These are phyloP conservation scores for Stenchaetothrips biformis DNA, from an alignment of 2,888 invertebrate species.

Conservation along the genomic window DNA sequence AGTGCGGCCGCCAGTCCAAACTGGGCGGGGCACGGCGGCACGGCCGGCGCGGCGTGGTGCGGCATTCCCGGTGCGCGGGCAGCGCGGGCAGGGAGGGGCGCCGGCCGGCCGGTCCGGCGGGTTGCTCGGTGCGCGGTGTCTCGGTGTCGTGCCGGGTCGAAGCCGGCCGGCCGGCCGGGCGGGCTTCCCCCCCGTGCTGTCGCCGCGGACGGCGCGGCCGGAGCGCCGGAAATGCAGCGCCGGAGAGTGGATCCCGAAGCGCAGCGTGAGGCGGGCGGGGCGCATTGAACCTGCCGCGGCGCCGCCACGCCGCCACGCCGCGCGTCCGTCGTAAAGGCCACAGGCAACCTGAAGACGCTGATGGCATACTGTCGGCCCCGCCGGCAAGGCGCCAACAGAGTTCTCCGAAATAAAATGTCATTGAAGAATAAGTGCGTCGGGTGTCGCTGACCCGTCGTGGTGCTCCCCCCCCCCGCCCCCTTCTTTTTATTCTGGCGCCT, in stretches of 20 bases:
- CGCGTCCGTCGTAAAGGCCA: background rate
- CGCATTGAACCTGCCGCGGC: conserved; percentile 4
- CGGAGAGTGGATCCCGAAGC: background rate
- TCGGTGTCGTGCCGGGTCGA: too few relatives aligned
- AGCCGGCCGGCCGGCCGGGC: too few relatives aligned
- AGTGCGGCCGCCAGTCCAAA: background rate
- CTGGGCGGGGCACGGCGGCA: background rate
- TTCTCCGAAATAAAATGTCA: conserved; percentile 9
- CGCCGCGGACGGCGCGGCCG: too few relatives aligned
- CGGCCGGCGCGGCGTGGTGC: background rate
- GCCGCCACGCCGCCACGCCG: background rate
- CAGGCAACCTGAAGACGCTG: background rate
- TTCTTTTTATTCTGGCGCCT: background rate
- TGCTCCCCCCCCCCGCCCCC: background rate
- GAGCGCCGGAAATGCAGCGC: too few relatives aligned
- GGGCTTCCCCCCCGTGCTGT: too few relatives aligned
- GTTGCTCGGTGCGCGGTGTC: too few relatives aligned
- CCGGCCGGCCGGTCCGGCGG: too few relatives aligned
- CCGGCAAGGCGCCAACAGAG: background rate
- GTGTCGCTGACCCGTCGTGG: background rate
- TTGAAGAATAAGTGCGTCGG: background rate
- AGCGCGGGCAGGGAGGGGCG: background rate
- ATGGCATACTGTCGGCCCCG: background rate
- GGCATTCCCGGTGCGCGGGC: background rate
- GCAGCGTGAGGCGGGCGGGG: background rate